Conservation (phyloP, 2,797 vertebrate species). For the Cyprinella venusta region DNA sequence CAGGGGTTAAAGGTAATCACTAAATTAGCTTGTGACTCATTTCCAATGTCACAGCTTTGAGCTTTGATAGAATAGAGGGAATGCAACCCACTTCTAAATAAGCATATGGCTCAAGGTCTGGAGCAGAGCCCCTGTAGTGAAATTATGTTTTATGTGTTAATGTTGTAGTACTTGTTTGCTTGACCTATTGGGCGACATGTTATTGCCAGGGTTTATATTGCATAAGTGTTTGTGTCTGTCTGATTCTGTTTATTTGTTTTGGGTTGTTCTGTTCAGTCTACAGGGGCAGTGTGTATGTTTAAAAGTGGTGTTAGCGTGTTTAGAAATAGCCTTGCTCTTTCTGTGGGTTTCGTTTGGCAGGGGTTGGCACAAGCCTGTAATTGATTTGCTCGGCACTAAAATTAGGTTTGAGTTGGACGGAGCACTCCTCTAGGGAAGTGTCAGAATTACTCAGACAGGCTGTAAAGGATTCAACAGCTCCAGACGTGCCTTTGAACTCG, state of each 20-base stretch:
- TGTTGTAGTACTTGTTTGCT: not conserved
- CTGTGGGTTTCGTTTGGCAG: constrained; percentile 22
- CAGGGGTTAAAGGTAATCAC: constrained; percentile 64
- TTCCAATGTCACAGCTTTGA: constrained; percentile 6
- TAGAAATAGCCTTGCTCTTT: not conserved
- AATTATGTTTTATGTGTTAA: not conserved
- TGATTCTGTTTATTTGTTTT: constrained; percentile 8
- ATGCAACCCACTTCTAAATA: not conserved
- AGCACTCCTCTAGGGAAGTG: constrained; percentile 21
- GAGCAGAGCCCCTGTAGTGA: not conserved
- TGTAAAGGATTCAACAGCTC: constrained; percentile 16
- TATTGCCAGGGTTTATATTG: not conserved
- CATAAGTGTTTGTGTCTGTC: not conserved
- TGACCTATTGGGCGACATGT: not conserved
- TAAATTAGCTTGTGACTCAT: constrained; percentile 48
- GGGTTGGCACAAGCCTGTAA: constrained; percentile 26
- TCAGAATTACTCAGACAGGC: constrained; percentile 24
- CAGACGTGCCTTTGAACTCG: constrained; percentile 30
- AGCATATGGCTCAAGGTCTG: not conserved
- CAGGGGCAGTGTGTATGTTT: not conserved
- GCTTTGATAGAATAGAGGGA: not conserved
- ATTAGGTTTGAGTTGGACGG: constrained; percentile 21
- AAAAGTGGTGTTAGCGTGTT: not conserved
- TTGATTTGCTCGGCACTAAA: constrained; percentile 13
- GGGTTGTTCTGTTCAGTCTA: constrained; percentile 5